Evolutionary conservation across 2,797 vertebrate species (phyloP).

Genomic region (Morelia viridis): DNA sequence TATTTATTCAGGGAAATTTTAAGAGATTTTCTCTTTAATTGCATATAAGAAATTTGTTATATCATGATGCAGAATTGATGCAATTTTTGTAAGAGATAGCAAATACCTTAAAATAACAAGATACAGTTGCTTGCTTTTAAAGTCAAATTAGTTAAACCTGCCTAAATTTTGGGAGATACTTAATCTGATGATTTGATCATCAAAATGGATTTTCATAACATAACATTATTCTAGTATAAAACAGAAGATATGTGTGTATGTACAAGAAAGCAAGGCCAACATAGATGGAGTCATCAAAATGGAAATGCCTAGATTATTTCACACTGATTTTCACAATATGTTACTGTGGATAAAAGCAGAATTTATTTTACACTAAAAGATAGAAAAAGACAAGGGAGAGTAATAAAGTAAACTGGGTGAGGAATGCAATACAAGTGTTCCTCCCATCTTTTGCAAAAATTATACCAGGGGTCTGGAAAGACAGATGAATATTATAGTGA

Average conservation of each 20-base stretch:
- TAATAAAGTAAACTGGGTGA: neutral
- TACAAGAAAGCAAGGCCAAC: neutral
- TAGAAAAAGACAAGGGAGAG: neutral
- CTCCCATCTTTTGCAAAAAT: conserved; percentile 1
- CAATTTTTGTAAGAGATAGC: neutral
- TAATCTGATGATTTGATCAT: neutral
- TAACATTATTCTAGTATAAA: neutral
- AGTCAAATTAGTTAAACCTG: neutral
- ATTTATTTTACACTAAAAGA: conserved; percentile 1
- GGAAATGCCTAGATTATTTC: neutral
- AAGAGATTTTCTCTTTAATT: neutral
- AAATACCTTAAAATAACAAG: neutral
- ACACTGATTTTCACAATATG: neutral
- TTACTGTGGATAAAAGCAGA: rapidly evolving
- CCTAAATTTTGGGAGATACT: neutral
- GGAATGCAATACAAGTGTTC: neutral
- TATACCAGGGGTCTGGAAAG: neutral
- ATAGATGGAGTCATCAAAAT: neutral
- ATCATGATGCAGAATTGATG: neutral
- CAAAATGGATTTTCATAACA: neutral
- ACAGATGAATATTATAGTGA: neutral
- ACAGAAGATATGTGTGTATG: neutral
- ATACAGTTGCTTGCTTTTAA: neutral
- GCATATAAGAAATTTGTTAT: neutral
- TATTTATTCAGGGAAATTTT: neutral